Percentiles rank a stretch among this genome's conserved stretches.
phyloP scores from a whole-genome alignment of 2,113 vertebrate genomes.

The Orthonyx spaldingii region DNA sequence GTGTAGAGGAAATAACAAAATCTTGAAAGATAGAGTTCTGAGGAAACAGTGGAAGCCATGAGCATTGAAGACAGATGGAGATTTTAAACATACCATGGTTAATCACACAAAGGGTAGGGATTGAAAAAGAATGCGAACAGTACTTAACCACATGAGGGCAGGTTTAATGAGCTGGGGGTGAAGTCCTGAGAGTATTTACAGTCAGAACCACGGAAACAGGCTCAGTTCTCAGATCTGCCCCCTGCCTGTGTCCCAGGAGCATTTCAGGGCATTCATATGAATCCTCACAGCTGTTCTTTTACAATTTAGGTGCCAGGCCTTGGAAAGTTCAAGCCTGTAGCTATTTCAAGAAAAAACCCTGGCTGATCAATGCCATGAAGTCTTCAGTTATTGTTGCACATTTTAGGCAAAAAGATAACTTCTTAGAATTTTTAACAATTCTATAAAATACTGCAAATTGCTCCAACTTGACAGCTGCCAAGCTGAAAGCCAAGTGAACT shows the following conservation, averaged over 20 bases:
- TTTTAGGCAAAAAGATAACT: background rate
- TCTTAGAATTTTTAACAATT: background rate
- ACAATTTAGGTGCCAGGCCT: background rate
- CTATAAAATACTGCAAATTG: background rate
- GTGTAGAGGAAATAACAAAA: background rate
- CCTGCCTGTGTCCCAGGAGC: background rate
- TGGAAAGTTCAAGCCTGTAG: background rate
- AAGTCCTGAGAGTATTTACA: background rate
- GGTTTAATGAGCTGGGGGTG: background rate
- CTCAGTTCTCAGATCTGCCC: background rate
- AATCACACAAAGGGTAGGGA: background rate
- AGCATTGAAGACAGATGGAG: background rate
- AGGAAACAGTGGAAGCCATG: background rate
- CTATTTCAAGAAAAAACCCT: background rate
- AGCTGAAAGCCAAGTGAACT: background rate
- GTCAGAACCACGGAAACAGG: background rate
- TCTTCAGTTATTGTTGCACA: background rate
- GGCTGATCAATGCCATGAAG: background rate
- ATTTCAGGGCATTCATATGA: background rate
- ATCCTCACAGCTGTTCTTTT: background rate
- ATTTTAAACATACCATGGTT: background rate
- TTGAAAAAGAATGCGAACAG: background rate
- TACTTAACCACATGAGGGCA: background rate
- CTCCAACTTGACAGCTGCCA: background rate
- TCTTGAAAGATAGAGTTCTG: background rate